phyloP scores from a whole-genome alignment of 2,113 vertebrate genomes.

The Brachirus orientalis region DNA sequence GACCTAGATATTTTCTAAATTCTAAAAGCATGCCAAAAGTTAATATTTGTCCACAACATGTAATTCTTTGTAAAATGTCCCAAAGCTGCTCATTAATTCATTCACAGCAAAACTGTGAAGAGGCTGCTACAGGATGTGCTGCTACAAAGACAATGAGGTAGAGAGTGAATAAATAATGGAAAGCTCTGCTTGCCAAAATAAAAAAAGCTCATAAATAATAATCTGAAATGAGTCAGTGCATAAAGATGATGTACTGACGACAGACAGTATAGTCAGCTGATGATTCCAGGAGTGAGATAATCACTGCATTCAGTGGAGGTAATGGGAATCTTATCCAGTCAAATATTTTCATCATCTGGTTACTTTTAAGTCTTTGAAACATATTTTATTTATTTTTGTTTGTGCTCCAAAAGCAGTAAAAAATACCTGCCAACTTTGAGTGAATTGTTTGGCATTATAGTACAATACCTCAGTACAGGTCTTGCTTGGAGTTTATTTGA shows the following conservation, averaged over 20 bases:
- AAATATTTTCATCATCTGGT: not conserved
- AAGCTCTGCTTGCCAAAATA: conserved; percentile 19
- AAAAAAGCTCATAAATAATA: conserved; percentile 6
- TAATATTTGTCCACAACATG: too few relatives aligned
- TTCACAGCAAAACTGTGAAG: not conserved
- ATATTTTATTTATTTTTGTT: not conserved
- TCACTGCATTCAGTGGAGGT: conserved; percentile 2
- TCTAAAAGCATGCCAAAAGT: too few relatives aligned
- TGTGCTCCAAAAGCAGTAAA: not conserved
- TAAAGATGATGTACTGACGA: conserved; percentile 11
- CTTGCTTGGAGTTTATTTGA: not conserved
- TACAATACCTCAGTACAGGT: not conserved
- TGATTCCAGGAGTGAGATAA: conserved; percentile 4
- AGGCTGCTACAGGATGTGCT: not conserved
- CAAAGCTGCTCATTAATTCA: conserved; percentile 27
- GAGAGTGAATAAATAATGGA: conserved; percentile 15
- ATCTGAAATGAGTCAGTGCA: not conserved
- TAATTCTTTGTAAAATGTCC: conserved; percentile 1
- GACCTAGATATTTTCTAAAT: too few relatives aligned
- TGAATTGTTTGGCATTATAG: not conserved
- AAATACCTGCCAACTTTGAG: not conserved
- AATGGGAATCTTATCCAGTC: conserved; percentile 10
- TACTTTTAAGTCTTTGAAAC: not conserved
- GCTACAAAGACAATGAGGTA: not conserved
- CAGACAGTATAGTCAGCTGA: not conserved